These are phyloP conservation scores for Tipula helvola DNA, from an alignment of 2,888 invertebrate species.

Conservation along the genomic window DNA sequence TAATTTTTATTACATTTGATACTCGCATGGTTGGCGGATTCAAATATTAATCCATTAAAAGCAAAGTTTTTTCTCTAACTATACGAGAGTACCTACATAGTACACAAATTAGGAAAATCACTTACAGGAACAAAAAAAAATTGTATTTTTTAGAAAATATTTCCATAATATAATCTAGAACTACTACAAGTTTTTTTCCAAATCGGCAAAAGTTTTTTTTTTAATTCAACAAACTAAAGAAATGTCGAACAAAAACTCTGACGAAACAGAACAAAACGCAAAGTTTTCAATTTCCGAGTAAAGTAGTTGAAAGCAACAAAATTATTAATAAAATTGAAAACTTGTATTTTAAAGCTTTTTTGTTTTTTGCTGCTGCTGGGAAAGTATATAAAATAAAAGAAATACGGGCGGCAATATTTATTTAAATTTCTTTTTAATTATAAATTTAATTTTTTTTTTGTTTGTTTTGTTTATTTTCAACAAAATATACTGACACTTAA, in stretches of 20 bases:
- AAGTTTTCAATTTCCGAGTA: background rate
- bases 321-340: background rate
- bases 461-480: background rate
- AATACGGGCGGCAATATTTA: background rate
- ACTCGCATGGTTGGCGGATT: too few species aligned
- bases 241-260: background rate
- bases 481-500: background rate
- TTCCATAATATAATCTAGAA: too few species aligned
- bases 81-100: too few species aligned
- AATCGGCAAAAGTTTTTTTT: background rate
- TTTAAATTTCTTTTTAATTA: background rate
- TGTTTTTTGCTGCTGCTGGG: background rate
- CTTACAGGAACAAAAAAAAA: too few species aligned
- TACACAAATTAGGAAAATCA: too few species aligned
- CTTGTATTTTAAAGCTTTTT: background rate
- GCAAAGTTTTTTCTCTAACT: too few species aligned
- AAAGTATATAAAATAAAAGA: background rate
- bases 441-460: background rate
- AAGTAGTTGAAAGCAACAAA: background rate
- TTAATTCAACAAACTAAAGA: background rate
- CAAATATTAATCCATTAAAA: too few species aligned
- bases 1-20: too few species aligned
- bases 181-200: too few species aligned
- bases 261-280: background rate
- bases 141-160: too few species aligned